Evolutionary conservation across 1,140 invertebrate species (phyloP).

Genomic region (Drosophila ercepeae): DNA sequence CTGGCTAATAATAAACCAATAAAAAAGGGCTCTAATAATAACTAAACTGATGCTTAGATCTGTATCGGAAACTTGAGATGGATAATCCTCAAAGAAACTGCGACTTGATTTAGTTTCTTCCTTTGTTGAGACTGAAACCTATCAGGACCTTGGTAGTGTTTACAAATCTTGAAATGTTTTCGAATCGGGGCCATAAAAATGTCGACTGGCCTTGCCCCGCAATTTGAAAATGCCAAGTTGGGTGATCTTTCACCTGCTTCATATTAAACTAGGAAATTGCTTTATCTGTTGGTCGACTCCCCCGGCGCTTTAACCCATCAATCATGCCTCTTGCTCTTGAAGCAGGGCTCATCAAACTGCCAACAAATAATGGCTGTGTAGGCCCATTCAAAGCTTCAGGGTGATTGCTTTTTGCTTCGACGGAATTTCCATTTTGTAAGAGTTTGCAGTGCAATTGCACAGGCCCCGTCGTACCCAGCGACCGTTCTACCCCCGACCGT

Average conservation of each 20-base stretch:
- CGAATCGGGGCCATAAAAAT: no score
- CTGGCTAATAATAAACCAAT: no score
- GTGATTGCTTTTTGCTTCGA: slow-evolving; percentile 70
- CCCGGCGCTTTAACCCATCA: slow-evolving; percentile 16
- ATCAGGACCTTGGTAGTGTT: not conserved
- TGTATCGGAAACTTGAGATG: no score
- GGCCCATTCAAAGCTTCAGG: slow-evolving; percentile 27
- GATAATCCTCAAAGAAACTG: no score
- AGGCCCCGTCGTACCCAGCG: not conserved
- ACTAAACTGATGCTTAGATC: no score
- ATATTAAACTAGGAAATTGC: slow-evolving; percentile 13
- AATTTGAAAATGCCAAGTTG: not conserved
- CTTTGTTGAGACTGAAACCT: no score
- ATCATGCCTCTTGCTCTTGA: not conserved
- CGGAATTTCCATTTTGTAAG: slow-evolving; percentile 76
- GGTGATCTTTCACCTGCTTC: slow-evolving; percentile 5
- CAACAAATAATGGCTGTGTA: slow-evolving; percentile 13
- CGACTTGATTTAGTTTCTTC: no score
- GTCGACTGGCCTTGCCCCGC: not conserved
- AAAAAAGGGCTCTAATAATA: no score
- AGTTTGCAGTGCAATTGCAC: slow-evolving; percentile 59
- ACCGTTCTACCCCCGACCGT: not conserved
- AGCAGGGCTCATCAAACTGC: slow-evolving; percentile 3
- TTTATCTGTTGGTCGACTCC: slow-evolving; percentile 5
- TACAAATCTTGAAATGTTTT: no score